Evolutionary conservation across 2,113 vertebrate species (phyloP).

Genomic region (Coturnix japonica): DNA sequence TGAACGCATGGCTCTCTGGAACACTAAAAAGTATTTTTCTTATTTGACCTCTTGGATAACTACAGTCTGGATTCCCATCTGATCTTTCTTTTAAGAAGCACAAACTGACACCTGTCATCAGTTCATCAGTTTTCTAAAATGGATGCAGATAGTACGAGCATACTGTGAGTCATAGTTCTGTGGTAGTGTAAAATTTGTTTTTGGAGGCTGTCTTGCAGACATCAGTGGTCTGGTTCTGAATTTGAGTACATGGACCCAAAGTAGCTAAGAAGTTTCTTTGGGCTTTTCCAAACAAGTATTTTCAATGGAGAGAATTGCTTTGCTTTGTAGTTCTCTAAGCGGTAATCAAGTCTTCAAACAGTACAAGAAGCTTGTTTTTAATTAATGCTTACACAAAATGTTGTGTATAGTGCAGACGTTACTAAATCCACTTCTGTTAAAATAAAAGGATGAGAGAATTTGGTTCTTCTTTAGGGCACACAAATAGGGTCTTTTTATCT

Average conservation of each 20-base stretch:
- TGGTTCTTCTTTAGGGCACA: neutral
- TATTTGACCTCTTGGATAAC: conserved; percentile 20
- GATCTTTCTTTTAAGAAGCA: conserved; percentile 7
- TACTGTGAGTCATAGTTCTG: conserved; percentile 38
- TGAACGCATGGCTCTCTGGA: neutral
- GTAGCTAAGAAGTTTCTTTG: neutral
- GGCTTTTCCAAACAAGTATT: neutral
- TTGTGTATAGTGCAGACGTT: neutral
- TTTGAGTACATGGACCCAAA: neutral
- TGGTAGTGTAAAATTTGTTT: neutral
- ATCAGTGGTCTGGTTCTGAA: neutral
- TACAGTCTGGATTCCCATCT: conserved; percentile 48
- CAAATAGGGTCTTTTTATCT: neutral
- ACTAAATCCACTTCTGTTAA: neutral
- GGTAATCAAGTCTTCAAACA: neutral
- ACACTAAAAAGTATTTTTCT: neutral
- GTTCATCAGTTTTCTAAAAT: conserved; percentile 7
- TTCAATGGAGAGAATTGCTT: neutral
- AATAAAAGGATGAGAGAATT: neutral
- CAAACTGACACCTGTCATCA: conserved; percentile 44
- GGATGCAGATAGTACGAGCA: conserved; percentile 6
- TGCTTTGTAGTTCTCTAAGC: neutral
- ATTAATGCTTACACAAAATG: neutral
- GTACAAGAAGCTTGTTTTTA: neutral
- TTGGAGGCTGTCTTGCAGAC: neutral